Base-by-base conservation (phyloP, 2,888 invertebrate species). In the Cantharis nigra region DNA sequence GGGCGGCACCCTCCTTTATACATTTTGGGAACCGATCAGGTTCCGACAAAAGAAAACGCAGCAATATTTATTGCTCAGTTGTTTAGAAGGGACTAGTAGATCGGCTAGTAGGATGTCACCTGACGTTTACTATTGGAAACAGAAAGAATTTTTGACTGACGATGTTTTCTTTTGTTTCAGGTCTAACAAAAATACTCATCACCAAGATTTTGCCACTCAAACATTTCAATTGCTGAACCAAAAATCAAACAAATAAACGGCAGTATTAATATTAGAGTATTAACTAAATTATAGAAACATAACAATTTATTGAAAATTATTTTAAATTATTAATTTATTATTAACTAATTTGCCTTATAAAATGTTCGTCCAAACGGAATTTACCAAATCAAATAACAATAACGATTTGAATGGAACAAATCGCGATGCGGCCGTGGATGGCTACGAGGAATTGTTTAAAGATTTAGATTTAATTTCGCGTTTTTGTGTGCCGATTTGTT, bases 401-500 rank as follows among this genome's bases (percentile, higher is more conserved):
- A 87, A 87, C 81, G 86, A 86, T 71, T 81, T 86, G 74, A 82
- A 82, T 71, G 78, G 83, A 78, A 80, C 78, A 74, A 72, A 82
- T 77, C 79, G 81, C 81, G 73, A 79, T 49, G 67, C 79, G 69
- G 79, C 79, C 70, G 76, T 76, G 65, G 83, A 83, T 71, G 82
- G 82, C 74, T 85, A 84, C 81, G 85, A 85, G 74, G 83, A 84
- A 75, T 80, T 87, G 20, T 82, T 86, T 71, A 84, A 85, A 82
- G 90, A 90, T 83, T 87, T 90, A 77, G 90, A 90, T 82, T 84
- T 90, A 80, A 89, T 90, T 80, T 89, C 89, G 84, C 87, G 89
- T 81, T 90, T 90, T 84, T 88, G 90, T 84, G 88, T 90, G 84
- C 90, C 90, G 78, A 87, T 90, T 78, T 90, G 90, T 84, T 90